Evolutionary conservation across 2,888 invertebrate species (phyloP).

Genomic region (Nematopogon swammerdamellus): DNA sequence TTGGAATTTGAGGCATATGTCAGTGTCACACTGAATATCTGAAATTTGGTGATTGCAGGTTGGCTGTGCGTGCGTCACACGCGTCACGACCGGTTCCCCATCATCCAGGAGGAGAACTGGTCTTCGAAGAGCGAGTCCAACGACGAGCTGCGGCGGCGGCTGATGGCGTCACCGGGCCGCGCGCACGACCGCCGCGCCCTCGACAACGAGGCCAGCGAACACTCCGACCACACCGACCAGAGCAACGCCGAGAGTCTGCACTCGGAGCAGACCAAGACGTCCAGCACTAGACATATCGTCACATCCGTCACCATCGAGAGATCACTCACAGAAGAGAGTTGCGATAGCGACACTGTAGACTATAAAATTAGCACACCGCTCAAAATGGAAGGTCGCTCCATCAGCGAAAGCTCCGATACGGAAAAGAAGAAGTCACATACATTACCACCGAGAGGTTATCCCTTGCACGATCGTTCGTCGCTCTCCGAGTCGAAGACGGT

Average conservation of each 20-base stretch:
- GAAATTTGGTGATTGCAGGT: too few species aligned
- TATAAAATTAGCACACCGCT: constrained; percentile 16
- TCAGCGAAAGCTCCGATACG: constrained; percentile 8
- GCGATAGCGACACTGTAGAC: constrained; percentile 31
- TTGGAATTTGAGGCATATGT: too few species aligned
- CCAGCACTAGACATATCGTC: constrained; percentile 10
- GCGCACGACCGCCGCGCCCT: constrained; percentile 23
- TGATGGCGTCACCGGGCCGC: constrained; percentile 29
- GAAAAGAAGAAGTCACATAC: constrained; percentile 52
- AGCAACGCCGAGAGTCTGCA: constrained; percentile 41
- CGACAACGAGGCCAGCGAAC: constrained; percentile 41
- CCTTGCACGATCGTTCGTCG: constrained; percentile 62
- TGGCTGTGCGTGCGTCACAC: constrained; percentile 77
- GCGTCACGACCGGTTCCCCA: constrained; percentile 72
- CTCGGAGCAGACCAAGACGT: constrained; percentile 27
- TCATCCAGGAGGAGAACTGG: constrained; percentile 66
- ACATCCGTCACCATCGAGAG: constrained; percentile 20
- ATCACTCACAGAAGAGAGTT: constrained; percentile 11
- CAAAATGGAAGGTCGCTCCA: constrained; percentile 19
- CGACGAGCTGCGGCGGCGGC: constrained; percentile 22
- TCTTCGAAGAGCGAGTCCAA: constrained; percentile 40
- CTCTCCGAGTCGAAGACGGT: constrained; percentile 68
- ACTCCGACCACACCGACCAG: constrained; percentile 46
- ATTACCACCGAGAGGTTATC: constrained; percentile 49
- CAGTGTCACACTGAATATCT: too few species aligned